Base-by-base conservation (phyloP, 1,140 invertebrate genomes). In the Drosophila murphyi region DNA sequence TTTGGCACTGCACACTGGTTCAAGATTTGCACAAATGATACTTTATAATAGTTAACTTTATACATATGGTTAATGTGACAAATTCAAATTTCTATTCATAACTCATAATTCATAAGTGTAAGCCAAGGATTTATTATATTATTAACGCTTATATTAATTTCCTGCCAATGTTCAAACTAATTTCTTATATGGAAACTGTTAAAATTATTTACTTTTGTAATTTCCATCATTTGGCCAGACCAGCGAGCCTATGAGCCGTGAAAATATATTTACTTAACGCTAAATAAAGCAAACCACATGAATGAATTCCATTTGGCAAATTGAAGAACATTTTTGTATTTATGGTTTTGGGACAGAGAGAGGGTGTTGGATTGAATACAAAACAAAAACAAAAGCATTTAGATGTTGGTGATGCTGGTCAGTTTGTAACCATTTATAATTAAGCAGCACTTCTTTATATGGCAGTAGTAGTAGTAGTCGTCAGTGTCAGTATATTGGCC, bases 311-410 rank as follows among this genome's bases (percentile, higher is more conserved):
- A 55, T 37, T 55, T 55, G 3, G 5, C 32, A 37, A 55, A 55
- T 55, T 28, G 6, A 54, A 3, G 34, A 55, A 39, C 52, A 55
- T 10, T 35, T 54, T 48, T 29, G 29, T 37, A 20, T 54, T 28
- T 37, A 55, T 55, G 6, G 7, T 50, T 50, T 50, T 4, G 20
- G 20, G 20, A 20, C 20, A 20, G 20, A 20, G 20, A 20, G 20
- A 2, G 10, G 2, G n/a, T 3, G 39, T 43, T 43, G 4, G n/a
- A 43, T 43, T 0, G 10, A 55, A 28, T n/a, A 35, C 52, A 12
- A 37, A 20, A 10, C 5, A 28, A 2, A 35, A 54, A 35, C 6
- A 20, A 54, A 29, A 20, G 20, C 52, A 55, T 55, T 55, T 37
- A 12, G 51, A 28, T 54, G 51, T 35, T 50, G 28, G 7, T 6